Percentiles rank a stretch among this genome's conserved stretches.
phyloP scores from a whole-genome alignment of 53 echinoderm and acorn worm genomes.

The Patiria pectinifera region DNA sequence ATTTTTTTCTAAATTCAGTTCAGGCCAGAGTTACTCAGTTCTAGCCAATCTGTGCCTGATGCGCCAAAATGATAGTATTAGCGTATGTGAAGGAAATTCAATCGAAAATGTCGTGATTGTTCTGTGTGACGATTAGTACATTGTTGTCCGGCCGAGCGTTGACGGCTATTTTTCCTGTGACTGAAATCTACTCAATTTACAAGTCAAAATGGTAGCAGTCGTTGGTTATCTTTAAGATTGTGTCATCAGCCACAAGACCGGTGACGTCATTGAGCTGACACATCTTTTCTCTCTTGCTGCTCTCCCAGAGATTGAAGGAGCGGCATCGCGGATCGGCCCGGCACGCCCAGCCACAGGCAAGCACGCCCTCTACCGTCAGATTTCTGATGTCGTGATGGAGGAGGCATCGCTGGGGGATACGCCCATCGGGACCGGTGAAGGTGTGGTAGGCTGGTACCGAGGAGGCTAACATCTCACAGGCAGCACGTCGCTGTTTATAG shows the following conservation, averaged over 20 bases:
- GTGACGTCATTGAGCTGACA: constrained; percentile 29
- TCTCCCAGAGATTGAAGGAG: constrained; percentile 45
- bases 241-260: neutral
- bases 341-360: constrained; percentile 39
- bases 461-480: neutral
- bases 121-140: too few species aligned
- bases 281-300: constrained; percentile 1
- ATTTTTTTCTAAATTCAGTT: too few species aligned
- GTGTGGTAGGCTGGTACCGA: neutral
- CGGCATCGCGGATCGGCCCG: constrained; percentile 22
- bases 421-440: constrained; percentile 11
- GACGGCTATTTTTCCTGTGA: too few species aligned
- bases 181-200: neutral
- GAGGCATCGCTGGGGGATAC: constrained; percentile 36
- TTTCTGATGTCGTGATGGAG: constrained; percentile 23
- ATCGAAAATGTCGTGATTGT: too few species aligned
- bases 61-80: too few species aligned
- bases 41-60: too few species aligned
- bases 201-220: constrained; percentile 19
- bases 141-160: too few species aligned
- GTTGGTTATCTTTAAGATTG: neutral
- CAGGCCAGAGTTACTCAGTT: too few species aligned
- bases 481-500: neutral
- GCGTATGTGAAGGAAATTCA: too few species aligned
- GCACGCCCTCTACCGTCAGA: constrained; percentile 9